Evolutionary conservation across 2,113 vertebrate species (phyloP).

Genomic region (Hemibagrus wyckioides): DNA sequence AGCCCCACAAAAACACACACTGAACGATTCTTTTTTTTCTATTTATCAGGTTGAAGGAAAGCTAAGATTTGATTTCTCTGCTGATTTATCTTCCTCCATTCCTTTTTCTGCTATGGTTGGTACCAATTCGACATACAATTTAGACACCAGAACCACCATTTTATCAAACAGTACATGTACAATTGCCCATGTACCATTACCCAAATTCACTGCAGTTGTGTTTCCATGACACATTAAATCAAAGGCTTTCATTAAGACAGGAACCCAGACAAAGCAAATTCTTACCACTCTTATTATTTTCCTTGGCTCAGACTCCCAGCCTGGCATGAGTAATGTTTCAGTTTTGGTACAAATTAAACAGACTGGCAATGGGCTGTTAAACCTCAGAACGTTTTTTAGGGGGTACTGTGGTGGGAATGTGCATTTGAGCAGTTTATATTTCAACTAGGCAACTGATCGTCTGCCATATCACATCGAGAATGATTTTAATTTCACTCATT

Average conservation of each 20-base stretch:
- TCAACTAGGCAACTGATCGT: constrained; percentile 54
- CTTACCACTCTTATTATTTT: constrained; percentile 86
- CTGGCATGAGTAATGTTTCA: constrained; percentile 80
- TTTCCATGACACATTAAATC: constrained; percentile 70
- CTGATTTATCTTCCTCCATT: constrained; percentile 20
- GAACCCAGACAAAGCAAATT: constrained; percentile 82
- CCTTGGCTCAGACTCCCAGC: constrained; percentile 82
- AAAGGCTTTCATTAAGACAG: constrained; percentile 84
- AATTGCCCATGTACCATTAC: constrained; percentile 53
- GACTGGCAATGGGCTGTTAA: constrained; percentile 68
- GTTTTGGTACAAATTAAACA: constrained; percentile 70
- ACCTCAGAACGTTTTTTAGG: constrained; percentile 49
- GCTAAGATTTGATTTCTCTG: constrained; percentile 65
- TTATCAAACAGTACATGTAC: constrained; percentile 42
- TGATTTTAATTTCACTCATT: constrained; percentile 10
- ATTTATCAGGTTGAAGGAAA: constrained; percentile 74
- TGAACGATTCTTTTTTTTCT: constrained; percentile 61
- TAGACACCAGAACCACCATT: constrained; percentile 60
- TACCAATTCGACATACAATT: constrained; percentile 55
- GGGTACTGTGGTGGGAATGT: constrained; percentile 21
- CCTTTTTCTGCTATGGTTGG: constrained; percentile 14
- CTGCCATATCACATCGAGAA: constrained; percentile 43
- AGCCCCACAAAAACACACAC: constrained; percentile 75
- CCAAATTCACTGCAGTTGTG: constrained; percentile 60
- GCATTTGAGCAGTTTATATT: constrained; percentile 41